Evolutionary conservation across 1,140 invertebrate genomes (phyloP).

Genomic region (Pollicipes pollicipes): DNA sequence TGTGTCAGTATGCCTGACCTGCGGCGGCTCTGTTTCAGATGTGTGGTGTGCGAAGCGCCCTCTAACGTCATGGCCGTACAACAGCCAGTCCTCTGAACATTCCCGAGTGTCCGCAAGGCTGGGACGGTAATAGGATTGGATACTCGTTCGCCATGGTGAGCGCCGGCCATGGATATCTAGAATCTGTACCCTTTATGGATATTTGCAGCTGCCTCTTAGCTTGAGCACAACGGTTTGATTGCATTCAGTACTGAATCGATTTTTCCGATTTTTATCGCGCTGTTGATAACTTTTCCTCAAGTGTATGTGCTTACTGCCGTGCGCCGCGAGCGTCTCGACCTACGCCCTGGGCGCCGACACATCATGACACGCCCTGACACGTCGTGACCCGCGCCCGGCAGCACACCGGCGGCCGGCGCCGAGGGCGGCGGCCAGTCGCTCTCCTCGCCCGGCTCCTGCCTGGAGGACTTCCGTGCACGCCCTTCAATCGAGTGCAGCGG

Average conservation of each 20-base stretch:
- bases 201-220: no score
- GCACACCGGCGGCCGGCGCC: constrained; percentile 90
- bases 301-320: no score
- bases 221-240: no score
- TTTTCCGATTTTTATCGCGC: no score
- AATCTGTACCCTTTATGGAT: background rate
- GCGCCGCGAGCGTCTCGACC: no score
- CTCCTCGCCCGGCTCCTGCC: constrained; percentile 81
- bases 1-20: no score
- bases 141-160: constrained; percentile 95
- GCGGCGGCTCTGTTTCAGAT: constrained; percentile 33
- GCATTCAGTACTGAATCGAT: no score
- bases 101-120: constrained; percentile 78
- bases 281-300: no score
- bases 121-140: constrained; percentile 85
- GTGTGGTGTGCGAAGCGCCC: constrained; percentile 82
- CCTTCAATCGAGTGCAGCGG: constrained; percentile 94
- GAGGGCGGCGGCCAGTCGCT: constrained; percentile 87
- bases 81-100: constrained; percentile 79
- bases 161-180: constrained; percentile 10
- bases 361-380: no score
- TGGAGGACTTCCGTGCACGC: constrained; percentile 88
- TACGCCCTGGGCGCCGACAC: no score
- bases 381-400: constrained; percentile 27
- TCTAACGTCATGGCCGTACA: constrained; percentile 87